Evolutionary conservation across 2,797 vertebrate genomes (phyloP).

Genomic region (Acomys russatus): DNA sequence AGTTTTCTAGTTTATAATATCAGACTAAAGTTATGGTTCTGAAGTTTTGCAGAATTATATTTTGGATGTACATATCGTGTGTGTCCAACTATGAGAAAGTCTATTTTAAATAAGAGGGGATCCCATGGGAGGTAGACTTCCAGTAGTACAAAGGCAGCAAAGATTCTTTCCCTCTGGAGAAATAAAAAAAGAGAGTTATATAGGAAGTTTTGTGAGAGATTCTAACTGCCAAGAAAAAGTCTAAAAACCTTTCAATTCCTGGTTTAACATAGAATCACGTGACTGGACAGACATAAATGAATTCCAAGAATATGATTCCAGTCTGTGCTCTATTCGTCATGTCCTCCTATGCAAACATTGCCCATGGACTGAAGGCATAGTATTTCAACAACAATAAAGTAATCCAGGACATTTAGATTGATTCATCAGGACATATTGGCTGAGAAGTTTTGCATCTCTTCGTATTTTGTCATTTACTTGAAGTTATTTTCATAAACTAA

Average conservation of each 20-base stretch:
- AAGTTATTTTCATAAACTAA: slow-evolving; percentile 49
- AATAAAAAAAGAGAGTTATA: not conserved
- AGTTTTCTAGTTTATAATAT: not conserved
- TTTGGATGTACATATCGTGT: not conserved
- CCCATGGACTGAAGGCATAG: not conserved
- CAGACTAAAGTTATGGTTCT: not conserved
- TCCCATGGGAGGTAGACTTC: not conserved
- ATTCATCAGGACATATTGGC: not conserved
- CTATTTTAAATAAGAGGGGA: not conserved
- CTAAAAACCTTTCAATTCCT: not conserved
- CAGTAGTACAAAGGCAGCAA: not conserved
- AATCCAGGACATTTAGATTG: not conserved
- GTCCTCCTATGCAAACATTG: not conserved
- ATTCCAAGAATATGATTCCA: not conserved
- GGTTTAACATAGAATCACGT: not conserved
- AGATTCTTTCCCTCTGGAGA: not conserved
- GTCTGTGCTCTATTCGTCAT: not conserved
- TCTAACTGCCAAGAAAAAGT: not conserved
- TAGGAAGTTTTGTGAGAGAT: not conserved
- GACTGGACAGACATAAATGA: not conserved
- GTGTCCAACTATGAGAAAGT: not conserved
- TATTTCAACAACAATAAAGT: not conserved
- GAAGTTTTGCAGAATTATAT: not conserved
- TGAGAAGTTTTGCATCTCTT: not conserved
- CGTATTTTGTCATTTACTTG: slow-evolving; percentile 7